phyloP scores from a whole-genome alignment of 2,888 invertebrate species.

The Dynastes tityus region DNA sequence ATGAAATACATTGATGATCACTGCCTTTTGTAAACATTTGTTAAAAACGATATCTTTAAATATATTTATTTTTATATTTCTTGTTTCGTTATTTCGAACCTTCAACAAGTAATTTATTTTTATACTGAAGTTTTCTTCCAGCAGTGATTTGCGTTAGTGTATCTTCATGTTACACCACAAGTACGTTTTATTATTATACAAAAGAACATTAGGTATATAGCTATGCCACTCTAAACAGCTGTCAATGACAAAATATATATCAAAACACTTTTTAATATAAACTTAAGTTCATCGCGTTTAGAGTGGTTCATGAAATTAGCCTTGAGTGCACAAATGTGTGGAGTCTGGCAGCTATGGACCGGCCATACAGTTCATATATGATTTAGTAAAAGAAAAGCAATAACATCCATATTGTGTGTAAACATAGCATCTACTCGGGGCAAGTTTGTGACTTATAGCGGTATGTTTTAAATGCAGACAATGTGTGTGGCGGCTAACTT shows the following conservation, averaged over 20 bases:
- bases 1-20: slow-evolving; percentile 43
- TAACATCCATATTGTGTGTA: slow-evolving; percentile 57
- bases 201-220: slow-evolving; percentile 24
- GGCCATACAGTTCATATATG: slow-evolving; percentile 66
- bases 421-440: slow-evolving; percentile 48
- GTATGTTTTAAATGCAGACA: slow-evolving; percentile 73
- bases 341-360: slow-evolving; percentile 69
- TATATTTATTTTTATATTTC: slow-evolving; percentile 46
- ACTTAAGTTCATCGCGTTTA: slow-evolving; percentile 56
- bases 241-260: background rate
- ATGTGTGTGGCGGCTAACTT: slow-evolving; percentile 77
- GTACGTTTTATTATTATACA: slow-evolving; percentile 39
- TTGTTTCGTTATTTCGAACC: slow-evolving; percentile 36
- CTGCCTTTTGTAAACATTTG: slow-evolving; percentile 40
- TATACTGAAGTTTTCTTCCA: background rate
- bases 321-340: slow-evolving; percentile 71
- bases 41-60: slow-evolving; percentile 40
- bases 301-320: slow-evolving; percentile 63
- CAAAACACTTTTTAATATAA: background rate
- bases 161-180: slow-evolving; percentile 48
- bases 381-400: slow-evolving; percentile 65
- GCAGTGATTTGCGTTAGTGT: slow-evolving; percentile 36
- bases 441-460: slow-evolving; percentile 44
- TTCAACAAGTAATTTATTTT: slow-evolving; percentile 20
- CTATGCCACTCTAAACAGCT: slow-evolving; percentile 44